phyloP scores from a whole-genome alignment of 2,113 vertebrate species.

The Phalacrocorax aristotelis region DNA sequence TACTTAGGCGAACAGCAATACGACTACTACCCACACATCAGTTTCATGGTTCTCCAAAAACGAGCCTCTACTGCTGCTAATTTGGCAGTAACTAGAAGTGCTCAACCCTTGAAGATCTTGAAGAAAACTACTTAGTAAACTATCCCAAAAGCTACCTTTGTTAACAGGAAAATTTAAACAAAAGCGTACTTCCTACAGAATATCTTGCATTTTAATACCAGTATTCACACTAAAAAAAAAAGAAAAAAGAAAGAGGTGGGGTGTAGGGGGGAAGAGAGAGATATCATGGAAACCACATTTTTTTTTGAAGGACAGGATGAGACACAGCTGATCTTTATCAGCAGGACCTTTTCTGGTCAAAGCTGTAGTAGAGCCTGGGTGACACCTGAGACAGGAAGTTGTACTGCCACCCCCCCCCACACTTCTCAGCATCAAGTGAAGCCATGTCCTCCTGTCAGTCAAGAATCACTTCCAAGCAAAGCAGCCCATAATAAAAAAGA shows the following conservation, averaged over 20 bases:
- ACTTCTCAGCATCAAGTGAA: not conserved
- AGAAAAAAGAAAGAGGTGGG: not conserved
- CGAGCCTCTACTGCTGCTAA: not conserved
- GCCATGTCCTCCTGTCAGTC: not conserved
- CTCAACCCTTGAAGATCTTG: not conserved
- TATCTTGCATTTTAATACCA: not conserved
- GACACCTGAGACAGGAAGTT: not conserved
- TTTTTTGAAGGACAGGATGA: not conserved
- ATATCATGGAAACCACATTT: rapidly evolving
- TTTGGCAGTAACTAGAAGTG: not conserved
- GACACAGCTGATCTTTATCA: not conserved
- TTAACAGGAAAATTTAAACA: not conserved
- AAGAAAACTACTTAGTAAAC: not conserved
- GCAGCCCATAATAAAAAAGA: not conserved
- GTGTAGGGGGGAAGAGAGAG: not conserved
- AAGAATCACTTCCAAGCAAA: not conserved
- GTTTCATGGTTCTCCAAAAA: not conserved
- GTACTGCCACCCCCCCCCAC: not conserved
- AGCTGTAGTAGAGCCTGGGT: not conserved
- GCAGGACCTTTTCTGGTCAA: not conserved
- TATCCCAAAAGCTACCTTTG: not conserved
- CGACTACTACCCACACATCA: not conserved
- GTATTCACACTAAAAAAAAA: not conserved
- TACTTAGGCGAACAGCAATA: not conserved
- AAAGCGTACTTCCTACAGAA: not conserved